These are phyloP conservation scores for Drosophila pachea DNA, from an alignment of 1,140 invertebrate species.

Conservation along the genomic window DNA sequence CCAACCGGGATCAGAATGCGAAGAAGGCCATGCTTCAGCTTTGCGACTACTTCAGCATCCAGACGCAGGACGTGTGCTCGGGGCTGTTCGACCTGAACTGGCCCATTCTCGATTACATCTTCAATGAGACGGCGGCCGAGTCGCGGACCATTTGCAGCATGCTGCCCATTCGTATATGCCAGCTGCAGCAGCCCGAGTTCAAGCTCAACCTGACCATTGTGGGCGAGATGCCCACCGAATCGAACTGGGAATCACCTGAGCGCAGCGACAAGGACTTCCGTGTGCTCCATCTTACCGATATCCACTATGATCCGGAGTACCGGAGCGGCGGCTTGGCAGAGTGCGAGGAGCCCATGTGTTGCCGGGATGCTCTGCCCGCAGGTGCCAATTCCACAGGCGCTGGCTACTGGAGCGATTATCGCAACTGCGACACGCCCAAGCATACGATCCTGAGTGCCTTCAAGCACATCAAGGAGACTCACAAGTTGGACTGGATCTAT, in stretches of 20 bases:
- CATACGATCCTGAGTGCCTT: slow-evolving; percentile 83
- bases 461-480: slow-evolving; percentile 80
- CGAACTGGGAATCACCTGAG: slow-evolving; percentile 41
- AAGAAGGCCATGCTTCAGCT: slow-evolving; percentile 76
- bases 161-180: slow-evolving; percentile 63
- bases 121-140: slow-evolving; percentile 54
- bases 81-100: slow-evolving; percentile 79
- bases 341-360: slow-evolving; percentile 89
- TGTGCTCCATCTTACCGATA: slow-evolving; percentile 88
- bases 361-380: slow-evolving; percentile 79
- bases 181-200: slow-evolving; percentile 50
- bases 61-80: slow-evolving; percentile 78
- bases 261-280: slow-evolving; percentile 74
- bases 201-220: slow-evolving; percentile 51
- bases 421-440: slow-evolving; percentile 86
- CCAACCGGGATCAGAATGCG: slow-evolving; percentile 78
- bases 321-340: slow-evolving; percentile 81
- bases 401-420: slow-evolving; percentile 88
- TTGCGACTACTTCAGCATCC: slow-evolving; percentile 65
- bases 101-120: slow-evolving; percentile 56
- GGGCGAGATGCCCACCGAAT: slow-evolving; percentile 26
- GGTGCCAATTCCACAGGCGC: slow-evolving; percentile 61
- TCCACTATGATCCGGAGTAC: slow-evolving; percentile 90
- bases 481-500: slow-evolving; percentile 87
- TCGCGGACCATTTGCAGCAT: slow-evolving; percentile 62